A percentile compares a stretch with the other conserved stretches of the same genome.
These are phyloP conservation scores for Cyprinella venusta DNA, from an alignment of 2,797 vertebrate genomes.

Conservation along the genomic window DNA sequence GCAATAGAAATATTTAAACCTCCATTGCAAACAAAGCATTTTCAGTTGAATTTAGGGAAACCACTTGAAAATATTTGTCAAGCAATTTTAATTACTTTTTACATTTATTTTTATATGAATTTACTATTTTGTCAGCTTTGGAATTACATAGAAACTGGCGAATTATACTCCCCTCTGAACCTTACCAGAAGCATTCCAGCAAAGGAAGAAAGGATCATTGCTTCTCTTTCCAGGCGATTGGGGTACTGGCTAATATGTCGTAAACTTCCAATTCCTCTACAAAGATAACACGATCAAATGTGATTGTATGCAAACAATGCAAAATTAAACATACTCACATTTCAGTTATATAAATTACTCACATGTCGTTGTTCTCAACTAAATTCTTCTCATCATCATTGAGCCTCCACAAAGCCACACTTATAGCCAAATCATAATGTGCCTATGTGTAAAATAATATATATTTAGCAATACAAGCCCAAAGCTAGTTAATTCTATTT, in stretches of 20 bases:
- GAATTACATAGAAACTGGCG: neutral
- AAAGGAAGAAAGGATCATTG: constrained; percentile 90
- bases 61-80: too few species aligned
- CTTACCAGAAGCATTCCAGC: constrained; percentile 86
- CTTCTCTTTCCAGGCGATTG: constrained; percentile 79
- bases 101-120: too few species aligned
- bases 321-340: neutral
- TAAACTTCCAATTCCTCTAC: constrained; percentile 59
- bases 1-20: too few species aligned
- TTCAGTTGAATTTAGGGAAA: too few species aligned
- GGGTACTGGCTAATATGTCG: constrained; percentile 67
- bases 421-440: constrained; percentile 85
- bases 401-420: constrained; percentile 82
- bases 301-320: neutral
- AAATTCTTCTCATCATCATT: constrained; percentile 67
- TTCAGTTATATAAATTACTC: constrained; percentile 52
- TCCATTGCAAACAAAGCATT: too few species aligned
- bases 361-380: constrained; percentile 68
- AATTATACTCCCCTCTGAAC: neutral
- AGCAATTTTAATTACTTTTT: too few species aligned
- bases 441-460: constrained; percentile 69
- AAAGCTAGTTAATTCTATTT: neutral
- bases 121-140: too few species aligned
- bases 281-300: constrained; percentile 49
- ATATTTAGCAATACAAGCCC: neutral